Evolutionary conservation across 2,113 vertebrate genomes (phyloP).

Genomic region (Montifringilla adamsi): DNA sequence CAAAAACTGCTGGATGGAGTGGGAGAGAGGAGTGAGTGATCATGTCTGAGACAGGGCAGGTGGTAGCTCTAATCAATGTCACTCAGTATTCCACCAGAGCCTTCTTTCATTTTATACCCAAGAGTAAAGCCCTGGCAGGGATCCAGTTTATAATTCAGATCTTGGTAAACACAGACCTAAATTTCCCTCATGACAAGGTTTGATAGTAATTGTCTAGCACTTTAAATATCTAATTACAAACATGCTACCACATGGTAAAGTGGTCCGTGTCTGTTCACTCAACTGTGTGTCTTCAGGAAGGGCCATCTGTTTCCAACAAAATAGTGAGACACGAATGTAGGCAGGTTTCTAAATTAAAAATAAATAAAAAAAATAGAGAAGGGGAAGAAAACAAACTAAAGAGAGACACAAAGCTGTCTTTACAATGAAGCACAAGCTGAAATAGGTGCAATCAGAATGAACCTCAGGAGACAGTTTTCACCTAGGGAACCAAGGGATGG

Average conservation of each 20-base stretch:
- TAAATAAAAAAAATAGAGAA: background rate
- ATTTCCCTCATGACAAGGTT: conserved; percentile 35
- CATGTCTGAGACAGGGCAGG: background rate
- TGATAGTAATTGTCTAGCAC: conserved; percentile 44
- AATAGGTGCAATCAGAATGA: background rate
- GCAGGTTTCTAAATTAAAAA: conserved; percentile 42
- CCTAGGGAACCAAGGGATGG: background rate
- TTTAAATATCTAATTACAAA: conserved; percentile 64
- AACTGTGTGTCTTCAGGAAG: conserved; percentile 55
- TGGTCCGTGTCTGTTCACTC: conserved; percentile 44
- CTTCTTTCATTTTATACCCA: background rate
- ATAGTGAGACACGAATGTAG: conserved; percentile 21
- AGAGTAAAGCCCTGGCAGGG: conserved; percentile 28
- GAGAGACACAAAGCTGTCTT: background rate
- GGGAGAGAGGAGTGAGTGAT: background rate
- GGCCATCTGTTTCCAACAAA: conserved; percentile 58
- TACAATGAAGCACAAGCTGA: background rate
- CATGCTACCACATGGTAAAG: conserved; percentile 54
- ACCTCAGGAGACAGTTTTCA: background rate
- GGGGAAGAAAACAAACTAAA: background rate
- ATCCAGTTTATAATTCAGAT: conserved; percentile 23
- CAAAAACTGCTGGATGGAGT: background rate
- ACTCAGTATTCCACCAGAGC: background rate
- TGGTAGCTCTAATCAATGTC: background rate
- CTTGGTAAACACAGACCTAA: conserved; percentile 18